Conservation (phyloP, 2,113 vertebrate species). For the Melanostigma gelatinosum region DNA sequence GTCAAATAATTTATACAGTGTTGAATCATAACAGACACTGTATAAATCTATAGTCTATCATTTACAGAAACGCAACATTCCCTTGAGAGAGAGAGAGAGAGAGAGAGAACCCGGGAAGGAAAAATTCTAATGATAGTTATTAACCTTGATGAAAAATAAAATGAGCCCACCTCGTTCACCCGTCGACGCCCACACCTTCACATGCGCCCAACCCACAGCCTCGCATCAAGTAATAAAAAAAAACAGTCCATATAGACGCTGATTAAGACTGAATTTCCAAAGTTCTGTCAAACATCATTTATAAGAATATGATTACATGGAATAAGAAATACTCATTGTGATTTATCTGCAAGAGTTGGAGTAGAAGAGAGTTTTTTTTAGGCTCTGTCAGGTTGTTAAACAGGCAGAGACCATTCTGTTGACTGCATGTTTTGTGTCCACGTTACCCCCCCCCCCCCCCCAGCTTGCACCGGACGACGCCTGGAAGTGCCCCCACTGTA, state of each 20-base stretch:
- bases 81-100: too few relatives aligned
- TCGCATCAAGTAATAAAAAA: too few relatives aligned
- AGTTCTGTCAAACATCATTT: background rate
- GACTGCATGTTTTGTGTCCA: background rate
- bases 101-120: too few relatives aligned
- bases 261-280: too few relatives aligned
- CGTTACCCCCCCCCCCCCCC: background rate
- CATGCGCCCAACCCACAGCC: too few relatives aligned
- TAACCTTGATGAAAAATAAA: too few relatives aligned
- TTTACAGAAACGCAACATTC: background rate
- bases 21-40: too few relatives aligned
- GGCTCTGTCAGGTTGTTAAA: background rate
- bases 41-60: background rate
- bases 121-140: too few relatives aligned
- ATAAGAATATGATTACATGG: background rate
- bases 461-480: slow-evolving; percentile 96
- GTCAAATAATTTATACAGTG: too few relatives aligned
- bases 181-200: too few relatives aligned
- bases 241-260: too few relatives aligned
- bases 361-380: background rate
- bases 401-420: background rate
- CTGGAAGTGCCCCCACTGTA: slow-evolving; percentile 96
- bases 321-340: background rate
- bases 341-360: background rate
- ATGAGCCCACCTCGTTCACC: too few relatives aligned